Conservation (phyloP, 2,113 vertebrate species). For the Oophaga pumilio region DNA sequence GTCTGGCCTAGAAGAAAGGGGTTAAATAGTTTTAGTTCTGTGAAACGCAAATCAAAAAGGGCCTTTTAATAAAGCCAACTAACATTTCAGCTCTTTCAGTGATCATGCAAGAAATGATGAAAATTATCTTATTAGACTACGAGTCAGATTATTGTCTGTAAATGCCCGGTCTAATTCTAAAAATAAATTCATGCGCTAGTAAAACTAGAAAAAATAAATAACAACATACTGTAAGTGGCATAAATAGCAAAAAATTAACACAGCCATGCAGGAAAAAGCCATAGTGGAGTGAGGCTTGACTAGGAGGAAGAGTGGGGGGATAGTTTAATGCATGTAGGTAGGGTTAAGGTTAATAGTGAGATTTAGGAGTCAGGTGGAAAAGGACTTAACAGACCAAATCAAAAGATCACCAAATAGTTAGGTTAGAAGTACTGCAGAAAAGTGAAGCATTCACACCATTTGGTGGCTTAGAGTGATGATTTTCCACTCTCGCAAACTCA, state of each 20-base stretch:
- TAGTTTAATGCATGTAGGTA: no score
- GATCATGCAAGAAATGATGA: slow-evolving; percentile 54
- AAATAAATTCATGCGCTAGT: slow-evolving; percentile 12
- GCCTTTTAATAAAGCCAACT: slow-evolving; percentile 53
- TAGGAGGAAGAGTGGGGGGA: no score
- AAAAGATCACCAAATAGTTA: no score
- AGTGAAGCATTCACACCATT: no score
- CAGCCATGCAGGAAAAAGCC: no score
- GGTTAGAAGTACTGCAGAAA: no score
- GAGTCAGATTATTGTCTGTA: slow-evolving; percentile 7
- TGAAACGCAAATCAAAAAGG: slow-evolving; percentile 70
- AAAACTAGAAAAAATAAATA: slow-evolving; percentile 13
- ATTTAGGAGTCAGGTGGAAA: no score
- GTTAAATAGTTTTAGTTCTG: slow-evolving; percentile 67
- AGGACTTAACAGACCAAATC: no score
- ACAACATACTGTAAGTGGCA: not conserved
- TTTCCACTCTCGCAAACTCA: no score
- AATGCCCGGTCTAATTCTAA: not conserved
- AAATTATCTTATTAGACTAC: slow-evolving; percentile 29
- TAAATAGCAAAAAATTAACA: not conserved
- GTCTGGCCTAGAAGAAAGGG: slow-evolving; percentile 27
- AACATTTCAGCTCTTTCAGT: slow-evolving; percentile 56
- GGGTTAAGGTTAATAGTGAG: no score
- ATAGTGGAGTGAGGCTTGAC: no score
- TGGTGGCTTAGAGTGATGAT: no score